Base-by-base conservation (phyloP, 1,140 invertebrate species). In the Aphis craccivora region DNA sequence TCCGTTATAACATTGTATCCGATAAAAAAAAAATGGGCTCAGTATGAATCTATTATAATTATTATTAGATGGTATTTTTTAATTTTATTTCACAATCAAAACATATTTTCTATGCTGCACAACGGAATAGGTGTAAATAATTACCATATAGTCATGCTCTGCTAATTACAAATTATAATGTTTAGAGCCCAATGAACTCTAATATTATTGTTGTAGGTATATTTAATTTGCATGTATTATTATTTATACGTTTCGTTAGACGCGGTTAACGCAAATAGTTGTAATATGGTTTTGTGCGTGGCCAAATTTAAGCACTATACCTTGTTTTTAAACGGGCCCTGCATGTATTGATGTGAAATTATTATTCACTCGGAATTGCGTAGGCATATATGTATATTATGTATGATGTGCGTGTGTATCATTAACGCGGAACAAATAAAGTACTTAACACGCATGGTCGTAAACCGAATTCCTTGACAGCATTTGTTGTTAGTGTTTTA, bases 91-190 rank as follows among this genome's bases (percentile, higher is more conserved):
- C 60, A 67, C 60, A n/a, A n/a, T 67, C 60, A n/a, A 18, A 67
- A 67, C 14, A 67, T 67, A 67, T 67, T n/a, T 67, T 5, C n/a
- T 67, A n/a, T 67, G 60, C 60, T n/a, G 60, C 14, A 67, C 60
- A 67, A 67, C 60, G 60, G 35, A 89, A 35, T 23, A 89, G 87
- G 87, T 89, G 87, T 89, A 53, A 89, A 37, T 53, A 89, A 89
- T 89, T 89, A 89, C 14, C 48, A 53, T 89, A n/a, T 37, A 86
- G 45, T 89, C 87, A 53, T 53, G 87, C 48, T 53, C 87, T 89
- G 87, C 48, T 53, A 89, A 89, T 89, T 35, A 89, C 87, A 89
- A 88, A 88, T 88, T 88, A 53, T 88, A 88, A 37, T 23, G 48
- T 35, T 48, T 89, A 53, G 48, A 53, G 48, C 43, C 30, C 43